A percentile compares a stretch with the other conserved stretches of the same genome.
Conservation (phyloP, 2,797 vertebrate genomes). For the Babyrousa celebensis region DNA sequence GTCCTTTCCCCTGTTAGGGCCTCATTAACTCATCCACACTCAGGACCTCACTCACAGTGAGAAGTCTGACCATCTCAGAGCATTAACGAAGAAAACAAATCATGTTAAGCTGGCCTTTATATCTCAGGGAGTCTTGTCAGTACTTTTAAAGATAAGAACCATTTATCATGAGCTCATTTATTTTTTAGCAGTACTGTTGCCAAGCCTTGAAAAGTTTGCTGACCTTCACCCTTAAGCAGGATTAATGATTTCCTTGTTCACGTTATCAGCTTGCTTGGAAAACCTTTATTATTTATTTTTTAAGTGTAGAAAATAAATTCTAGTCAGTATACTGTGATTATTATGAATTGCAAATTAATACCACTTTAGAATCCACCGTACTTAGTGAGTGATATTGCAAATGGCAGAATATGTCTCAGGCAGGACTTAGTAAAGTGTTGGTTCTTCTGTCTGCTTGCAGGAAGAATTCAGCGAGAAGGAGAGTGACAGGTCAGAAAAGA, state of each 20-base stretch:
- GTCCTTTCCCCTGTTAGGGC: background rate
- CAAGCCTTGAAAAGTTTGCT: slow-evolving; percentile 60
- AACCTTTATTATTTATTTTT: background rate
- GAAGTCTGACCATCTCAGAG: slow-evolving; percentile 42
- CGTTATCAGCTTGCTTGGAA: slow-evolving; percentile 28
- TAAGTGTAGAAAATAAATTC: slow-evolving; percentile 25
- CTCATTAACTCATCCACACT: slow-evolving; percentile 15
- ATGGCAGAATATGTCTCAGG: no score
- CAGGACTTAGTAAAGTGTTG: no score
- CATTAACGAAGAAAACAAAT: slow-evolving; percentile 21
- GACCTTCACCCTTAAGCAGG: slow-evolving; percentile 13
- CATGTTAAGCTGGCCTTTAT: background rate
- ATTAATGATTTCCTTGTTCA: slow-evolving; percentile 55
- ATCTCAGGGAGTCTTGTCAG: slow-evolving; percentile 36
- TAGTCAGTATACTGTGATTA: background rate
- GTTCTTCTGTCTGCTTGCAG: no score
- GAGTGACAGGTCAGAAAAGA: no score
- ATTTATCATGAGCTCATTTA: slow-evolving; percentile 67
- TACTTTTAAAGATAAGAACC: slow-evolving; percentile 67
- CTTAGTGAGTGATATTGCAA: background rate
- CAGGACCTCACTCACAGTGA: background rate
- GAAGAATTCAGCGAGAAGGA: no score
- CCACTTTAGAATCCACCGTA: background rate
- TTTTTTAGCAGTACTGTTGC: slow-evolving; percentile 63
- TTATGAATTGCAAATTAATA: slow-evolving; percentile 24